These are phyloP conservation scores for Drosophila biarmipes DNA, from an alignment of 1,140 invertebrate species.

Conservation along the genomic window DNA sequence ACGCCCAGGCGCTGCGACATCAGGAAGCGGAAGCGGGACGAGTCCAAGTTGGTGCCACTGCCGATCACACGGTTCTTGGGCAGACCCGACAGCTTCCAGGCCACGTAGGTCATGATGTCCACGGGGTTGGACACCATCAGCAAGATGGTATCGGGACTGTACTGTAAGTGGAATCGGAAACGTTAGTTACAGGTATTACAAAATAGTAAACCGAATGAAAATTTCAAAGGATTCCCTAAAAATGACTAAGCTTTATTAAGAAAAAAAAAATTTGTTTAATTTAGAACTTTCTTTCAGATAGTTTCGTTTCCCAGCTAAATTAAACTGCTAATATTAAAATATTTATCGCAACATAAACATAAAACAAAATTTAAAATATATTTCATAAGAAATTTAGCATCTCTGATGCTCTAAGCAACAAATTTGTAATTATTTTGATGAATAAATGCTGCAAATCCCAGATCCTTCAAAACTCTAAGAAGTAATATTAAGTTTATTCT, in stretches of 20 bases:
- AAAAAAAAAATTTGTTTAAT: no score
- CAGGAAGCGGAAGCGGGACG: slow-evolving; percentile 94
- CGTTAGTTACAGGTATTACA: neutral
- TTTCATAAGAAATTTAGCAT: no score
- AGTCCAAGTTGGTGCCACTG: slow-evolving; percentile 96
- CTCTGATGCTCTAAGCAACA: no score
- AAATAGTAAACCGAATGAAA: neutral
- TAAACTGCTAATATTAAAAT: no score
- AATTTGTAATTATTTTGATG: no score
- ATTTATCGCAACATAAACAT: no score
- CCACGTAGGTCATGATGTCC: slow-evolving; percentile 95
- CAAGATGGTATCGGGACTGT: slow-evolving; percentile 94
- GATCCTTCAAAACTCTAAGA: no score
- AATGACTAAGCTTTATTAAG: no score
- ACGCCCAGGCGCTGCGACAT: slow-evolving; percentile 92
- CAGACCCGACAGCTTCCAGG: slow-evolving; percentile 95
- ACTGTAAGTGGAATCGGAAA: slow-evolving; percentile 43
- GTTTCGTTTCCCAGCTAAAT: neutral
- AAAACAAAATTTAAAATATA: no score
- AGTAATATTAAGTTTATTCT: no score
- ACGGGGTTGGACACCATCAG: slow-evolving; percentile 96
- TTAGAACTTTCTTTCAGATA: neutral
- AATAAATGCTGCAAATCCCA: no score
- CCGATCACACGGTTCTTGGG: slow-evolving; percentile 94
- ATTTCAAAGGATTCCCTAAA: no score